Evolutionary conservation across 2,888 invertebrate genomes (phyloP), one percentile per base, ranked within the genome.

Genomic region (Sisyra nigra): DNA sequence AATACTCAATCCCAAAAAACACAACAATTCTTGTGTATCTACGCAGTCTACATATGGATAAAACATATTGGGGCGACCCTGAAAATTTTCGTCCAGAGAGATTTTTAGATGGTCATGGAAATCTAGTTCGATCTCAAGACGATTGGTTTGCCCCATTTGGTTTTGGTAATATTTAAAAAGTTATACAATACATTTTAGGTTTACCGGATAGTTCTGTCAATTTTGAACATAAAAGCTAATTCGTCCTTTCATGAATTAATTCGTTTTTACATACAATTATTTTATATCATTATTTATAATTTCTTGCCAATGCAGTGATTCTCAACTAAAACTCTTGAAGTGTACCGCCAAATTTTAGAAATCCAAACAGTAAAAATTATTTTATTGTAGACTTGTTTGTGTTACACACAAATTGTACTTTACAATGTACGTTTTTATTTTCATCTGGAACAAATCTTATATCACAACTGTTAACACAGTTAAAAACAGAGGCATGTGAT

Each of bases 71-170:
- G 78, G 64, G 67, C 11, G 67, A 75, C 41, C 76, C 80, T 0
- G 51, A 66, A 1, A 55, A 54, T 39, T 81, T 81, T 54, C 59
- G 64, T 5, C 81, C 81, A 0, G 73, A 78, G 51, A 64, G 81
- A 39, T 81, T 80, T 58, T 55, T 80, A 31, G 57, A 67, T 34
- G 65, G 49, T 50, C 63, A 71, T 15, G 74, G 74, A 9, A 68
- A 70, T 50, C 57, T 71, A 15, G 57, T 19, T 7, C 34, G 42
- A 35, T 19, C 42, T 3, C 66, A 65, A 48, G 66, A 69, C 41
- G 73, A 71, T 48, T 62, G 71, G 49, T 67, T 72, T 52, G 68
- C 74, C 45, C 69, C 73, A 8, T 83, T 81, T 53, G 80, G 82
- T 46, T 61, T 71, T 55, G 81, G 82, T 80, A 58, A 56, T 59